Evolutionary conservation across 2,113 vertebrate species (phyloP).

Genomic region (Hucho hucho): DNA sequence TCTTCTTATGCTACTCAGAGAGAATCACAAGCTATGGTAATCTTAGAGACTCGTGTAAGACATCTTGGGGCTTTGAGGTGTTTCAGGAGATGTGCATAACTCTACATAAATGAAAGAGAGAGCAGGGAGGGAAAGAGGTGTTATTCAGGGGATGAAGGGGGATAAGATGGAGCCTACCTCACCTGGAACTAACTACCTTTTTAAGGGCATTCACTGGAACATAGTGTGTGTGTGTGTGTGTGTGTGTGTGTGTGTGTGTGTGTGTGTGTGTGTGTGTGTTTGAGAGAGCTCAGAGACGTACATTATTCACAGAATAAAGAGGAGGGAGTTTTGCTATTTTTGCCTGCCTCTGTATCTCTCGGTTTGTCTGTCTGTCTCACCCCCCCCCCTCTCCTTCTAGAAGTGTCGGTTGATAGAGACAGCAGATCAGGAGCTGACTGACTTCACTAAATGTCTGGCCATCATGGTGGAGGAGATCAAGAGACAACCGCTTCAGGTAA

Average conservation of each 20-base stretch:
- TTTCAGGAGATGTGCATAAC: conserved; percentile 56
- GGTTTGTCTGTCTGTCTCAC: not conserved
- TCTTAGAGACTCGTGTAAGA: conserved; percentile 52
- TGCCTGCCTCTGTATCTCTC: conserved; percentile 12
- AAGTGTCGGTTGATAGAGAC: conserved; percentile 73
- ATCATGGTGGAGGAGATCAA: conserved; percentile 72
- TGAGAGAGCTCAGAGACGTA: not conserved
- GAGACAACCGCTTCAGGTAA: conserved; percentile 61
- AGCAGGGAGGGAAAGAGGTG: conserved; percentile 15
- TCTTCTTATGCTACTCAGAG: too few relatives aligned
- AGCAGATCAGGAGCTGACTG: conserved; percentile 74
- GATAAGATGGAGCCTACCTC: conserved; percentile 5
- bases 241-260: not conserved
- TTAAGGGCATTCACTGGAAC: not conserved
- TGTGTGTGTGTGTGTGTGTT: not conserved
- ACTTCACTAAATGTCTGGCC: conserved; percentile 76
- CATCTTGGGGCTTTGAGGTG: conserved; percentile 35
- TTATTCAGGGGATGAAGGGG: conserved; percentile 3
- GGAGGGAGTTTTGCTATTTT: not conserved
- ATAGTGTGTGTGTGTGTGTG: conserved; percentile 1
- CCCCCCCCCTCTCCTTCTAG: conserved; percentile 32
- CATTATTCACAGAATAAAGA: not conserved
- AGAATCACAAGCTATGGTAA: too few relatives aligned
- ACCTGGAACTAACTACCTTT: too few relatives aligned
- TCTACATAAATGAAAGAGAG: conserved; percentile 61